phyloP scores from a whole-genome alignment of 2,888 invertebrate genomes.

The Diaphora mendica region DNA sequence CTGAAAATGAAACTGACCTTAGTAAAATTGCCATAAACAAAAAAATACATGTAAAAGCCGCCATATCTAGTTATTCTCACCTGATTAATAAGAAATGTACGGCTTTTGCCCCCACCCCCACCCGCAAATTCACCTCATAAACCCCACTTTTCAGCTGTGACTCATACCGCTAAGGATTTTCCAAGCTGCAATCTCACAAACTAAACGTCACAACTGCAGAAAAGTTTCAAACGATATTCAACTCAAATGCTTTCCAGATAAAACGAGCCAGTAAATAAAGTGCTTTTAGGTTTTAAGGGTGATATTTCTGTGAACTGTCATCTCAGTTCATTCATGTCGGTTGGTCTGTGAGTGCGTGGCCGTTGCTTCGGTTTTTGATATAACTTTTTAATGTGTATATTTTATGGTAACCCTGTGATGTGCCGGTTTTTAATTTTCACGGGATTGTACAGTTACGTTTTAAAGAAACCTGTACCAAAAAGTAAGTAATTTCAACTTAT shows the following conservation, averaged over 20 bases:
- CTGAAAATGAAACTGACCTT: constrained; percentile 16
- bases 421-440: constrained; percentile 55
- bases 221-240: constrained; percentile 28
- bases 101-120: constrained; percentile 35
- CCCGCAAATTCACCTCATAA: constrained; percentile 1
- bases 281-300: constrained; percentile 36
- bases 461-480: constrained; percentile 42
- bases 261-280: constrained; percentile 31
- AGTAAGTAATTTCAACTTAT: constrained; percentile 36
- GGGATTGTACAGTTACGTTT: constrained; percentile 44
- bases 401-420: constrained; percentile 54
- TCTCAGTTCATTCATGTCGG: constrained; percentile 48
- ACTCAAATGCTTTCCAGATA: constrained; percentile 41
- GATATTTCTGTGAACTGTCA: constrained; percentile 38
- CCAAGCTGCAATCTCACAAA: constrained; percentile 27
- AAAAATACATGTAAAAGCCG: constrained; percentile 33
- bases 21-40: constrained; percentile 32
- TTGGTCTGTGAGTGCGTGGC: constrained; percentile 44
- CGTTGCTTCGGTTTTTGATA: constrained; percentile 36
- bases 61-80: constrained; percentile 49
- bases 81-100: constrained; percentile 52
- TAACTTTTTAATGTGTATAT: constrained; percentile 38
- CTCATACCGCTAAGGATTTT: constrained; percentile 47
- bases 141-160: constrained; percentile 44
- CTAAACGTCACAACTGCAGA: constrained; percentile 34